phyloP scores from a whole-genome alignment of 2,113 vertebrate species.

The Seriola rivoliana region DNA sequence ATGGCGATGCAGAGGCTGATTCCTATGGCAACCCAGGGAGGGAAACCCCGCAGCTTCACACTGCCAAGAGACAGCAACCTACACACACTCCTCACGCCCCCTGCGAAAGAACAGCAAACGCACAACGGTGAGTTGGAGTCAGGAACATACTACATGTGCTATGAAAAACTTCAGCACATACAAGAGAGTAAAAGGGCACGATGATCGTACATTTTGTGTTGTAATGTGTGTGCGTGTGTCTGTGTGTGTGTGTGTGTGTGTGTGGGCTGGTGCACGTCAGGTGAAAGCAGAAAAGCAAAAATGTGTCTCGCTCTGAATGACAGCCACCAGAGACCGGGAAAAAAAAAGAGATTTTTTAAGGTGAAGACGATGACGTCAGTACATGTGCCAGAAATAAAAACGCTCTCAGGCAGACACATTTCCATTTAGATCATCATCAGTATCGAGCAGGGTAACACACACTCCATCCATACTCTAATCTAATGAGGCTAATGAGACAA shows the following conservation, averaged over 20 bases:
- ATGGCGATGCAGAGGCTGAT: constrained; percentile 95
- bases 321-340: constrained; percentile 30
- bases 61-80: constrained; percentile 96
- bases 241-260: no score
- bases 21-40: constrained; percentile 87
- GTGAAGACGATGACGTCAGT: constrained; percentile 63
- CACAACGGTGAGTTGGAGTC: constrained; percentile 63
- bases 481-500: constrained; percentile 70
- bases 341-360: constrained; percentile 23
- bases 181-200: background rate
- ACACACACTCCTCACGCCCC: constrained; percentile 90
- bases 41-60: constrained; percentile 97
- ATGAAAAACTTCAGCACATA: background rate
- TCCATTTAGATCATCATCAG: constrained; percentile 50
- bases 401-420: constrained; percentile 51
- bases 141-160: background rate
- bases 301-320: constrained; percentile 29
- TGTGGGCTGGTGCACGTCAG: background rate
- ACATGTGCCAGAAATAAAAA: constrained; percentile 53
- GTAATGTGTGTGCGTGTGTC: background rate
- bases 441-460: constrained; percentile 21
- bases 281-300: constrained; percentile 25
- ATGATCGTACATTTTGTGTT: background rate
- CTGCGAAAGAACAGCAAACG: constrained; percentile 78
- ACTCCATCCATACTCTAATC: constrained; percentile 19